Base-by-base conservation (phyloP, 2,113 vertebrate genomes). In the Thalassoma bifasciatum region DNA sequence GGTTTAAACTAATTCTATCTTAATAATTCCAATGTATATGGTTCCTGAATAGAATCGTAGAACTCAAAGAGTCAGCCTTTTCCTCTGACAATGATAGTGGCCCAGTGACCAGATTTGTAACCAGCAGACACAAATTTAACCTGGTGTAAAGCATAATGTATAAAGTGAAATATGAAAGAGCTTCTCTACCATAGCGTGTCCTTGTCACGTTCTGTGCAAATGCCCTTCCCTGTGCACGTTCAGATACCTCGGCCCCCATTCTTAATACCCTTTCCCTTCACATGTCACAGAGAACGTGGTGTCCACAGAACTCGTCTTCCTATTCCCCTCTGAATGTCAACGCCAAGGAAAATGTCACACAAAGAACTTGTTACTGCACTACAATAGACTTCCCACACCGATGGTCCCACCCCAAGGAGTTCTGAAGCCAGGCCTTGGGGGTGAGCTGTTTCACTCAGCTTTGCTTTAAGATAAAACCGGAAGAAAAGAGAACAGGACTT, bases 271-370 rank as follows among this genome's bases (percentile, higher is more conserved):
- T 92, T 89, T 91, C 82, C 90, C 85, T 90, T 92, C 89, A 91
- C 86, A 89, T 91, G 90, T 91, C 89, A 91, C 61, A 82, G 81
- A 84, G 84, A 89, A 84, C 54, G 84, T 86, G 70, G 76, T 77
- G 76, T 82, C 84, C 64, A 49, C 80, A 69, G 85, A n/a, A 70
- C 67, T 82, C 66, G 73, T 88, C 87, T 89, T 86, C 86, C 83
- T 89, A 91, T 91, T 91, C 91, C 92, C 91, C 61, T 76, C 92
- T 91, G 89, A 93, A 92, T 90, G 90, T 90, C 89, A 90, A 77
- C 72, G 84, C 66, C 80, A 83, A 87, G 82, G 88, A 91, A 91
- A 93, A 93, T 92, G 91, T 93, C 90, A 92, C 92, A 91, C 90
- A 91, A 91, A 91, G 90, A 88, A 91, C 85, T 91, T 90, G 89